Base-by-base conservation (phyloP, 2,113 vertebrate species). In the Fulmarus glacialis region DNA sequence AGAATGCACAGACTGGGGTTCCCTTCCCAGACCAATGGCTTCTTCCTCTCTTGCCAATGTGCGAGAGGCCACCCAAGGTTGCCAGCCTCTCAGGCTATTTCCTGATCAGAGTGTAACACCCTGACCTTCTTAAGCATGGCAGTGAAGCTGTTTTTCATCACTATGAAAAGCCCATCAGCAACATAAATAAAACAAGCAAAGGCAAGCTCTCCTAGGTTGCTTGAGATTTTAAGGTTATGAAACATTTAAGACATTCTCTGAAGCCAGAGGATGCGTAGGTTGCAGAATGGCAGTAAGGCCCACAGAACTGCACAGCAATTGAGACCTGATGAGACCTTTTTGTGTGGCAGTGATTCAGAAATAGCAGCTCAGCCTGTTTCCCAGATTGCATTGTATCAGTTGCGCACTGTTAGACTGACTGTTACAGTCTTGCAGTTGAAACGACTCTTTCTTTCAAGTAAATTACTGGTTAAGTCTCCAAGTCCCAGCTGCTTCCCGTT, bases 161-260 rank as follows among this genome's bases (percentile, higher is more conserved):
- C 67, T 72, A 12, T 20, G 45, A 72, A 79, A 82, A 93, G 48
- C 45, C 19, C 30, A 62, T 58, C 50, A 62, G 59, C 42, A 89
- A 42, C 62, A 83, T 74, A 87, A 88, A 89, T 79, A 86, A 93
- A 90, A 86, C 50, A 62, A 84, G 67, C 59, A 55, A 27, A 84
- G 77, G 40, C 67, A 94, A 87, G 38, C 45, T 66, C 36, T 77
- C 48, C 32, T 62, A 30, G 38, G 22, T 34, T 62, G n/a, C 36
- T 50, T 74, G 59, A 38, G 36, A 87, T 78, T 74, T 92, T 58
- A 91, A 66, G 42, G n/a, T 78, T 89, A 78, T 67, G 47, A 94
- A 92, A 95, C 38, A 91, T 16, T 82, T 24, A 81, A 82, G 88
- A 45, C 6, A 6, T 38, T 78, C 78, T 88, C 68, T 74, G 83